Evolutionary conservation across 2,113 vertebrate genomes (phyloP).

Genomic region (Puma concolor): DNA sequence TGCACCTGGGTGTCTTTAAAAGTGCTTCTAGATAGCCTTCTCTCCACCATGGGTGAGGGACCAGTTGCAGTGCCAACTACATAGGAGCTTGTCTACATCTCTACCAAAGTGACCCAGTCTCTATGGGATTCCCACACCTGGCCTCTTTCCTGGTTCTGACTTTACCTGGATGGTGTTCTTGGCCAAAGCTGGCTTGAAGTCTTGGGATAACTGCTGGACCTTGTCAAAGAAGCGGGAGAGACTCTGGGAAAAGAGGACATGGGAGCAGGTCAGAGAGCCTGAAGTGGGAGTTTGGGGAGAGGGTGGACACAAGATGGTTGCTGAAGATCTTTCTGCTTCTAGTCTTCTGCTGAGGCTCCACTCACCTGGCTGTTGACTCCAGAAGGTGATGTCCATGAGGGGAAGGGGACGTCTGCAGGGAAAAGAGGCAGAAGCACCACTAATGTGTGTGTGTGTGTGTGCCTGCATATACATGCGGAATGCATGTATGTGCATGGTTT

Average conservation of each 20-base stretch:
- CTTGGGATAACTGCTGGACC: neutral
- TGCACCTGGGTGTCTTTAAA: neutral
- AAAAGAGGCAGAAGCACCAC: neutral
- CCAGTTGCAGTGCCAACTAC: neutral
- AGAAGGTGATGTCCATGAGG: neutral
- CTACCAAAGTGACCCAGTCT: neutral
- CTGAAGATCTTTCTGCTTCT: neutral
- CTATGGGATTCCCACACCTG: neutral
- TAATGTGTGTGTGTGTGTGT: neutral
- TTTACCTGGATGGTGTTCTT: neutral
- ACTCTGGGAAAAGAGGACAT: neutral
- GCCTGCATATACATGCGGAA: neutral
- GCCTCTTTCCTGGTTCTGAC: neutral
- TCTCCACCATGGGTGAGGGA: neutral
- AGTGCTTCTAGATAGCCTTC: neutral
- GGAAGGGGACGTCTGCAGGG: neutral
- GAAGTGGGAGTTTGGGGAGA: neutral
- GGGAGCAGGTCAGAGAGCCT: neutral
- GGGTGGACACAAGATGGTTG: neutral
- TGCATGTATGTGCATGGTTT: neutral
- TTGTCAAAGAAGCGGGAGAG: neutral
- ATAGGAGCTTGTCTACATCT: neutral
- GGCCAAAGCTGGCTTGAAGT: neutral
- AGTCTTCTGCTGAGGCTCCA: neutral
- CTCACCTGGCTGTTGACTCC: neutral